Conservation (phyloP, 1,140 invertebrate species). For the Mercenaria mercenaria region DNA sequence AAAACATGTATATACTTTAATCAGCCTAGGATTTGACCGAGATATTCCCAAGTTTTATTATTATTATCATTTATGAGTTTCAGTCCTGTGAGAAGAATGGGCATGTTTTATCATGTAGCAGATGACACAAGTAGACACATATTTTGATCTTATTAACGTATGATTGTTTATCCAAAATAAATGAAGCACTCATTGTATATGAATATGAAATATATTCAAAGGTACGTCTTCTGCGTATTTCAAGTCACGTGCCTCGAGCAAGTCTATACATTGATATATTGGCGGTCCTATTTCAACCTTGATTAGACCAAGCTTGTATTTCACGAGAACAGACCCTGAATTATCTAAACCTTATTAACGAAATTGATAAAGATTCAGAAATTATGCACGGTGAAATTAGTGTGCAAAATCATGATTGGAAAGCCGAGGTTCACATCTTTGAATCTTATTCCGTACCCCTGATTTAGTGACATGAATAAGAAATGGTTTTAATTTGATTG, state of each 20-base stretch:
- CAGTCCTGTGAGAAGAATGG: too few relatives aligned
- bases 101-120: too few relatives aligned
- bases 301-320: slow-evolving; percentile 62
- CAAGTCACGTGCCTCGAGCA: neutral
- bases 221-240: too few relatives aligned
- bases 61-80: too few relatives aligned
- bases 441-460: neutral
- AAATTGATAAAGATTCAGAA: slow-evolving; percentile 54
- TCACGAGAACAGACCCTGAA: slow-evolving; percentile 35
- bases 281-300: slow-evolving; percentile 48
- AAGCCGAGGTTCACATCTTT: neutral
- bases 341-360: slow-evolving; percentile 64
- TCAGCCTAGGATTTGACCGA: too few relatives aligned
- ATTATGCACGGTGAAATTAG: slow-evolving; percentile 53
- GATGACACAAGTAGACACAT: too few relatives aligned
- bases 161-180: too few relatives aligned
- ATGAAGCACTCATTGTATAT: too few relatives aligned
- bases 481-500: slow-evolving; percentile 8
- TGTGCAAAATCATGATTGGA: slow-evolving; percentile 43
- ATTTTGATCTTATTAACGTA: too few relatives aligned
- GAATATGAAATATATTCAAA: too few relatives aligned
- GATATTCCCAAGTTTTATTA: too few relatives aligned
- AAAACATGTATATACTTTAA: too few relatives aligned
- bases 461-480: slow-evolving; percentile 20
- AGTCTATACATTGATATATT: slow-evolving; percentile 53